These are phyloP conservation scores for Ceramica pisi DNA, from an alignment of 2,888 invertebrate species.

Conservation along the genomic window DNA sequence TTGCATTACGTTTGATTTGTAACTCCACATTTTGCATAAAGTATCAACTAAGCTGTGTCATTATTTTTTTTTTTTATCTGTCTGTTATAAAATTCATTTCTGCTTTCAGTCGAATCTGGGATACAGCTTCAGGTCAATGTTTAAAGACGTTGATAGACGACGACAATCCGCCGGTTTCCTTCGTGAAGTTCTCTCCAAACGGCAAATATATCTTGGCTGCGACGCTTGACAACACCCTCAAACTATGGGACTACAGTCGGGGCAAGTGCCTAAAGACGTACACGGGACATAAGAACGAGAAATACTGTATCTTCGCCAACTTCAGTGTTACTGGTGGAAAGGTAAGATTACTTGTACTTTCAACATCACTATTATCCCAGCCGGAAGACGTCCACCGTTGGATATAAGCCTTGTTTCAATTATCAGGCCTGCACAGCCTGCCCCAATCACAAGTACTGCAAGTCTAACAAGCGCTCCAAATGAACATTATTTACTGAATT, in stretches of 20 bases:
- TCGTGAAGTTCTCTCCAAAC: conserved; percentile 99
- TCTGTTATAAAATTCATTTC: not conserved
- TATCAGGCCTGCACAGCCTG: no score
- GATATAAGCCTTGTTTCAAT: not conserved
- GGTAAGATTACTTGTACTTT: conserved; percentile 88
- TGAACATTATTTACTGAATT: not conserved
- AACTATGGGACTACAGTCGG: conserved; percentile 99
- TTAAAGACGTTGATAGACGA: conserved; percentile 99
- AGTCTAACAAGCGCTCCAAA: not conserved
- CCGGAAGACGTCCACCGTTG: not conserved
- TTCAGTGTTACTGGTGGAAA: conserved; percentile 99
- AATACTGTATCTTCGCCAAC: conserved; percentile 99
- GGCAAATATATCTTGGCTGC: conserved; percentile 99
- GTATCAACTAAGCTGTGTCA: not conserved
- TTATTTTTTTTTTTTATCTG: no score
- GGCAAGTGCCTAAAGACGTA: conserved; percentile 99
- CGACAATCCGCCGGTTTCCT: conserved; percentile 99
- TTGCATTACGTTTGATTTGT: not conserved
- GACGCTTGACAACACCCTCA: conserved; percentile 99
- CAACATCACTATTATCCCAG: not conserved
- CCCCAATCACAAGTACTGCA: no score
- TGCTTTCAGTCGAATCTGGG: conserved; percentile 98
- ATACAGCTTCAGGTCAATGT: conserved; percentile 99
- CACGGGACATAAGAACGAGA: conserved; percentile 99
- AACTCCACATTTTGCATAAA: not conserved